These are phyloP conservation scores for Yponomeuta plumbellus DNA, from an alignment of 2,888 invertebrate genomes.

Conservation along the genomic window DNA sequence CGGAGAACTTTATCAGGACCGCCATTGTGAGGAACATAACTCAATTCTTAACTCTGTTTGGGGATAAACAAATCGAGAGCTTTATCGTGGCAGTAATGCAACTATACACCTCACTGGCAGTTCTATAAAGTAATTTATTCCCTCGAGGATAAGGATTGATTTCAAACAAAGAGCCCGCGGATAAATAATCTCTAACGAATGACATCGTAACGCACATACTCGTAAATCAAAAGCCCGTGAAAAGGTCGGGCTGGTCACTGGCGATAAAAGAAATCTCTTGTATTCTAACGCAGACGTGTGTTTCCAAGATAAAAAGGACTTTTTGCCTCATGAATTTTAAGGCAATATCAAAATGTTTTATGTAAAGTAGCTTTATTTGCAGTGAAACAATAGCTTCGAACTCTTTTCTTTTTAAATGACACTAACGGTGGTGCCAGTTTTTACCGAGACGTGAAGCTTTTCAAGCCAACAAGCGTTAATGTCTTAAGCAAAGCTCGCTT, in stretches of 20 bases:
- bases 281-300: slow-evolving; percentile 11
- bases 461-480: no score
- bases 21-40: slow-evolving; percentile 23
- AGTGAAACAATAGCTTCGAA: not conserved
- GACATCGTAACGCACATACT: slow-evolving; percentile 33
- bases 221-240: slow-evolving; percentile 68
- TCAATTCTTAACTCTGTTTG: slow-evolving; percentile 15
- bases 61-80: slow-evolving; percentile 15
- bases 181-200: slow-evolving; percentile 57
- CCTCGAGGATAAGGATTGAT: not conserved
- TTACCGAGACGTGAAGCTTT: no score
- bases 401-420: not conserved
- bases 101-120: not conserved
- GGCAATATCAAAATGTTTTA: slow-evolving; percentile 4
- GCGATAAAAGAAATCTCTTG: slow-evolving; percentile 24
- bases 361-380: not conserved
- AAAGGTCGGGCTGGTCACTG: slow-evolving; percentile 41
- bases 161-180: slow-evolving; percentile 25
- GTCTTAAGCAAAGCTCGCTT: no score
- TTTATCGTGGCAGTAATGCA: slow-evolving; percentile 1
- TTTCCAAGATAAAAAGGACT: slow-evolving; percentile 9
- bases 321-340: slow-evolving; percentile 1
- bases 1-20: slow-evolving; percentile 38
- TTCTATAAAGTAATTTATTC: not conserved
- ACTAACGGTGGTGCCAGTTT: no score